Evolutionary conservation across 2,113 vertebrate genomes (phyloP), one percentile per base, ranked within the genome.

Genomic region (Dicrurus megarhynchus): DNA sequence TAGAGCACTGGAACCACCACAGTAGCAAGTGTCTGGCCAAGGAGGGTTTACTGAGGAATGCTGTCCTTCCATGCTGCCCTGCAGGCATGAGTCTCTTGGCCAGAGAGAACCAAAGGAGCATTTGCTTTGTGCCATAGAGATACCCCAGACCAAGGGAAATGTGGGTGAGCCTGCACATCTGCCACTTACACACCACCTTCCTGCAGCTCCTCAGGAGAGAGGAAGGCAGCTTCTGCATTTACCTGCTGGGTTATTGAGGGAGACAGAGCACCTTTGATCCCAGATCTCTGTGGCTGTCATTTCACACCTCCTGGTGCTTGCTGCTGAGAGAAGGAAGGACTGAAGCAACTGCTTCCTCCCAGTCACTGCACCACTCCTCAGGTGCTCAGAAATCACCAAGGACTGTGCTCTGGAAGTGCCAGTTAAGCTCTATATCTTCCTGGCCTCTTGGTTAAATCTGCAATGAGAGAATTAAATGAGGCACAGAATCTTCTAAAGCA

Each of bases 231-330:
- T 60, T 70, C n/a, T 46, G 61, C 57, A 39, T 42, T 59, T 59
- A 26, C 3, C 0, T 53, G 49, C 37, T 71, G 1, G 0, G 6
- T 68, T 86, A 41, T 37, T 5, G 5, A 70, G 32, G 59, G 27
- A 86, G 22, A 37, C 23, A 69, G 60, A 52, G 32, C 17, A 69
- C 28, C 49, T 94, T 30, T 69, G 49, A 52, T 64, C 56, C n/a
- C 67, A 57, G 13, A 57, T 7, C 33, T 76, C 39, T 0, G 0
- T 2, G 8, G 24, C 27, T 82, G 37, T n/a, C 6, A 1, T 57
- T 71, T 76, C 53, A 28, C 35, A 59, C 32, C 21, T 78, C 35
- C 30, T 8, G 2, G 7, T 8, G 6, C 47, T 80, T 8, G 2
- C 59, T 64, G 64, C 44, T 90, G 50, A 46, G n/a, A 75, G 30